These are phyloP conservation scores for Thysanoteuthis rhombus DNA, from an alignment of 2,888 invertebrate genomes.

Conservation along the genomic window DNA sequence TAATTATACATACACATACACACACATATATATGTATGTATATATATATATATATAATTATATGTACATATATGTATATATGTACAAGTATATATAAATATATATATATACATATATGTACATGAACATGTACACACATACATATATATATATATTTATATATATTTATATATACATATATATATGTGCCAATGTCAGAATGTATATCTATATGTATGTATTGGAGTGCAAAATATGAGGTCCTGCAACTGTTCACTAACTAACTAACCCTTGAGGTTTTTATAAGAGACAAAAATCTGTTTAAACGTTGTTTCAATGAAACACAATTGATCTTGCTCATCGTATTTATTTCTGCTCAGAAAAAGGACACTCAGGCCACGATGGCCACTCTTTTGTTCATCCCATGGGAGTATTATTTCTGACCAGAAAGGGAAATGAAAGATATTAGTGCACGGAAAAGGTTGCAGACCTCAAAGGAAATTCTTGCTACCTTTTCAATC, in stretches of 20 bases:
- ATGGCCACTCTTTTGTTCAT: not conserved
- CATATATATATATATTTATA: not conserved
- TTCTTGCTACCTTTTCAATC: not conserved
- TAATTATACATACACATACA: too few relatives aligned
- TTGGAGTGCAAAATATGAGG: not conserved
- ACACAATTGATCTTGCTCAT: not conserved
- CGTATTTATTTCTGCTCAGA: not conserved
- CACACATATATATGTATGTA: too few relatives aligned
- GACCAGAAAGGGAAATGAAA: not conserved
- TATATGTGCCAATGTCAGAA: not conserved
- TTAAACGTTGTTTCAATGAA: not conserved
- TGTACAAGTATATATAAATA: too few relatives aligned
- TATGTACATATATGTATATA: too few relatives aligned
- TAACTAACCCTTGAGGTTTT: not conserved
- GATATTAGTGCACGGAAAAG: not conserved
- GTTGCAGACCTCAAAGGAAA: not conserved
- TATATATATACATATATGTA: too few relatives aligned
- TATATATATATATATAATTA: too few relatives aligned
- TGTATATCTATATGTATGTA: not conserved
- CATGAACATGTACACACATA: too few relatives aligned
- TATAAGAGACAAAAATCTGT: not conserved
- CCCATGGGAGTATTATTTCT: not conserved
- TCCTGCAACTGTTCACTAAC: not conserved
- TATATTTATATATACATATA: not conserved
- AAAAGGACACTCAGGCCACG: not conserved